Base-by-base conservation (phyloP, 2,113 vertebrate genomes). In the Spilogale gracilis region DNA sequence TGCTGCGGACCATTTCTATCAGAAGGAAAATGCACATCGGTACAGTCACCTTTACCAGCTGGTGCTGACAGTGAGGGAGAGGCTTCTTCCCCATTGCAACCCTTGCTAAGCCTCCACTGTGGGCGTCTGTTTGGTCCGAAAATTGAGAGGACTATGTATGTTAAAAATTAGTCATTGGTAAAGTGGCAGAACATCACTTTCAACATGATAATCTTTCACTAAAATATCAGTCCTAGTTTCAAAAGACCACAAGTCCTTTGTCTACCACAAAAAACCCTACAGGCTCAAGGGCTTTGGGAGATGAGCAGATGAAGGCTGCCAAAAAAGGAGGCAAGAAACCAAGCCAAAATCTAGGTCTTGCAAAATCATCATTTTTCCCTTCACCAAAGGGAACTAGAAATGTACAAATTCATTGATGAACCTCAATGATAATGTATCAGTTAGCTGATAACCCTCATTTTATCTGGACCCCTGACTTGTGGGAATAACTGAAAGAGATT, bases 21-120 rank as follows among this genome's bases (percentile, higher is more conserved):
- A 97, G 97, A 98, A 98, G 96, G 98, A 98, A 98, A 99, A 99
- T 98, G 99, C 99, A 99, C 98, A 98, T 98, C 98, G 98, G 98
- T 98, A 98, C 98, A 95, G 98, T 98, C 98, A 98, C 98, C 98
- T 98, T 98, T 97, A 97, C 98, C 98, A 98, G 98, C 98, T 97
- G 98, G 97, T 98, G 98, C 98, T 97, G 98, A 98, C 98, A 97
- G 97, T 89, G 96, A 98, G 87, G 94, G 94, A 98, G 98, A 98
- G 98, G 96, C 95, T 97, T 96, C 94, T 97, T 94, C 97, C 97
- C 93, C 93, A 54, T 52, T 95, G 95, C 92, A 97, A 95, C 97
- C 98, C 98, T 98, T 98, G 43, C 2, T 54, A 73, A 98, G 95
- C 98, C 98, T 98, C 90, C 97, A 98, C 98, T 89, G 69, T 52